Percentiles rank a stretch among this genome's conserved stretches.
These are phyloP conservation scores for Kradibia gibbosae DNA, from an alignment of 1,140 invertebrate species.

Conservation along the genomic window DNA sequence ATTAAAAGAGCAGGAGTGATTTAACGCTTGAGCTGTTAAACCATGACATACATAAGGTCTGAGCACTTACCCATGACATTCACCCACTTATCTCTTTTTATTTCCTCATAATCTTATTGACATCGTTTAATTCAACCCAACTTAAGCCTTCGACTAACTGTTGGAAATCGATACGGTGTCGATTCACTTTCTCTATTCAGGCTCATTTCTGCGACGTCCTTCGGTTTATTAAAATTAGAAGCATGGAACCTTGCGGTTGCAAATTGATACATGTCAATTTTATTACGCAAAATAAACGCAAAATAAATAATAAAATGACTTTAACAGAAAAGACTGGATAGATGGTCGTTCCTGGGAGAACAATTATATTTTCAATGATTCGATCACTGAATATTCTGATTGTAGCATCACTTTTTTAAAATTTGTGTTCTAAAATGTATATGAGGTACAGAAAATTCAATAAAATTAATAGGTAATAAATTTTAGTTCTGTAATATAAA, in stretches of 20 bases:
- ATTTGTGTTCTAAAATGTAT: no score
- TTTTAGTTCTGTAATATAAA: no score
- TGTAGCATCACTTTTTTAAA: no score
- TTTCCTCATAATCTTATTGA: conserved; percentile 26
- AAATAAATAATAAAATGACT: neutral
- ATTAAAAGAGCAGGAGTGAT: conserved; percentile 4
- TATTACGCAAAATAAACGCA: neutral
- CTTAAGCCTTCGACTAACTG: neutral
- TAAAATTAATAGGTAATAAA: no score
- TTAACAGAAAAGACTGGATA: neutral
- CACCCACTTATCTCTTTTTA: conserved; percentile 54
- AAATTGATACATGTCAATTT: neutral
- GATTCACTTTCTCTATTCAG: neutral
- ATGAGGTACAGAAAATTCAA: no score
- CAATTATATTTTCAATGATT: no score
- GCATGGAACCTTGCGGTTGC: neutral
- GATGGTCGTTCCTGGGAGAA: no score
- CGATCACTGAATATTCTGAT: no score
- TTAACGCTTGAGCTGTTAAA: conserved; percentile 2
- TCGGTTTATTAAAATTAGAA: neutral
- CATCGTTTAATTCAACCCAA: neutral
- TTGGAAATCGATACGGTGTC: neutral
- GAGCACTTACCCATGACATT: conserved; percentile 52
- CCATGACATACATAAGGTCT: conserved; percentile 57
- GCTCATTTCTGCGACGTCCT: neutral